Evolutionary conservation across 37 sponge, comb jelly and placozoan genomes (phyloP).

Genomic region (Agelas oroides): DNA sequence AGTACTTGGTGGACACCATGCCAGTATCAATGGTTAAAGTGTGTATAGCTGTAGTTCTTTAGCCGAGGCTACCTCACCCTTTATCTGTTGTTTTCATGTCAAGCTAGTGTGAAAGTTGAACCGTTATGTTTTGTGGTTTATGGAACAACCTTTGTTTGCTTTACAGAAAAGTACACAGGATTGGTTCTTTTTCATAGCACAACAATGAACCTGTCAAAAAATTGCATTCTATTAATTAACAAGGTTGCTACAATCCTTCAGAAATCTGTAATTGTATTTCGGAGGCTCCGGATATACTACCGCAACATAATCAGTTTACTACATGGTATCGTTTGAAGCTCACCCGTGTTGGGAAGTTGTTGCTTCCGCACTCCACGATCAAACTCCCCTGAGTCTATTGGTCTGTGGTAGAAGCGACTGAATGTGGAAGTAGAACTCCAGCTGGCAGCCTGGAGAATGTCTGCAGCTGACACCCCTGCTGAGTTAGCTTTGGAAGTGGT

Average conservation of each 20-base stretch:
- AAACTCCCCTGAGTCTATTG: slow-evolving; percentile 15
- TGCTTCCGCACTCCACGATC: slow-evolving; percentile 13
- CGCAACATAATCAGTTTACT: slow-evolving; percentile 22
- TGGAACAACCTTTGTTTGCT: too few relatives aligned
- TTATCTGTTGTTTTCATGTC: too few relatives aligned
- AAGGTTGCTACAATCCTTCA: slow-evolving; percentile 30
- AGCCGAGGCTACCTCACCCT: too few relatives aligned
- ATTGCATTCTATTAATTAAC: too few relatives aligned
- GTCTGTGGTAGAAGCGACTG: slow-evolving; percentile 38
- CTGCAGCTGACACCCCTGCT: slow-evolving; percentile 22
- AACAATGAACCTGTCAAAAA: too few relatives aligned
- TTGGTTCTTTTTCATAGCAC: too few relatives aligned
- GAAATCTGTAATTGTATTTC: slow-evolving; percentile 60
- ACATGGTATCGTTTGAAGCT: slow-evolving; percentile 33
- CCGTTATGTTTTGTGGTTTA: too few relatives aligned
- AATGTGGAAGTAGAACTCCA: slow-evolving; percentile 30
- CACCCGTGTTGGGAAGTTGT: background rate
- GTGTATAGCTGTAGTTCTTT: too few relatives aligned
- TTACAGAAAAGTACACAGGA: too few relatives aligned
- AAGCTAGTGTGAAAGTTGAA: too few relatives aligned
- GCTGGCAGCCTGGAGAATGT: slow-evolving; percentile 45
- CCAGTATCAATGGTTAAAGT: too few relatives aligned
- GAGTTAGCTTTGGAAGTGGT: slow-evolving; percentile 25
- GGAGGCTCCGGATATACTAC: slow-evolving; percentile 48
- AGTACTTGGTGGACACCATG: too few relatives aligned